phyloP scores from a whole-genome alignment of 1,140 invertebrate species.

The Holcopasites calliopsidis region DNA sequence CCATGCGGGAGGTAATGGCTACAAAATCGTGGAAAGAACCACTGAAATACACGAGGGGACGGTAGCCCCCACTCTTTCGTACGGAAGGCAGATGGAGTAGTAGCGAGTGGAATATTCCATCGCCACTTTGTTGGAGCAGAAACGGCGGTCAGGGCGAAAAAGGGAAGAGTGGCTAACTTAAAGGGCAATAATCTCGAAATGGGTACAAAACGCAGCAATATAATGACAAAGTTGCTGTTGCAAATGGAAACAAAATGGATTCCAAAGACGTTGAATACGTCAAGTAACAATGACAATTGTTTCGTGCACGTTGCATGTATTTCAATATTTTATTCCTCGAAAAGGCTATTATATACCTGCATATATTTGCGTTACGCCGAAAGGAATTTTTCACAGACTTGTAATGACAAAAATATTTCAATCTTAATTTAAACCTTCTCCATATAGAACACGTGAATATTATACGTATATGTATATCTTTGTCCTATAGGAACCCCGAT shows the following conservation, averaged over 20 bases:
- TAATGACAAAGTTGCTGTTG: neutral
- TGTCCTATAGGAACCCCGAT: neutral
- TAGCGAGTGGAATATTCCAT: constrained; percentile 77
- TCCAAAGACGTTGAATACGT: neutral
- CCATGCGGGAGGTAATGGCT: neutral
- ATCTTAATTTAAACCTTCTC: neutral
- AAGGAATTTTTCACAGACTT: neutral
- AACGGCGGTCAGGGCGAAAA: neutral
- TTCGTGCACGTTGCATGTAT: neutral
- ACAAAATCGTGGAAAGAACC: neutral
- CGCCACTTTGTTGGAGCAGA: constrained; percentile 52
- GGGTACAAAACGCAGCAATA: constrained; percentile 5
- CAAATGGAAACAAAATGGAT: neutral
- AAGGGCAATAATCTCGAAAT: neutral
- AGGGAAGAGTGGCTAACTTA: constrained; percentile 3
- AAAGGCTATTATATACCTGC: neutral
- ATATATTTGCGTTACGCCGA: neutral
- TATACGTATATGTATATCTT: neutral
- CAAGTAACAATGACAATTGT: neutral
- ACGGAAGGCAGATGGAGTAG: constrained; percentile 71
- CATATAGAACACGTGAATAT: neutral
- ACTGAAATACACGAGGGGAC: constrained; percentile 26
- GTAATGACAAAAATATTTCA: neutral
- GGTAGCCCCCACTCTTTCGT: constrained; percentile 51
- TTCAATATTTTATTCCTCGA: neutral